Conservation (phyloP, 1,140 invertebrate species). For the Halyomorpha halys region DNA sequence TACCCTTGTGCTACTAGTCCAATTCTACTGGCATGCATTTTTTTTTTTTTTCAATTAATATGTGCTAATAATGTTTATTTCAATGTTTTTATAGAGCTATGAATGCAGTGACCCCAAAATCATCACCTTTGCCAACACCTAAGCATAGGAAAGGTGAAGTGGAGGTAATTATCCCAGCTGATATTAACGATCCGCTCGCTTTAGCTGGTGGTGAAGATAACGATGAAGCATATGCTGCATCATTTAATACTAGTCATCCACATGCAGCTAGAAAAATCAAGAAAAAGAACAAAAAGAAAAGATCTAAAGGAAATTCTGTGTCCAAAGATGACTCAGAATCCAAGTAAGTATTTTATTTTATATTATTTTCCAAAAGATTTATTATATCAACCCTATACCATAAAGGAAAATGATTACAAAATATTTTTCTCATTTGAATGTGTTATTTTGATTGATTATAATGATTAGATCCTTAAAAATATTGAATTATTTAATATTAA, state of each 20-base stretch:
- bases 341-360: constrained; percentile 3
- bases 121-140: constrained; percentile 78
- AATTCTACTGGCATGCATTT: no score
- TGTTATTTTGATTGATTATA: no score
- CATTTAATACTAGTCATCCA: constrained; percentile 38
- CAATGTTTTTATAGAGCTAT: constrained; percentile 42
- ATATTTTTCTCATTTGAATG: no score
- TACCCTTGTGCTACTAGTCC: no score
- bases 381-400: no score
- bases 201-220: constrained; percentile 64
- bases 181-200: constrained; percentile 84
- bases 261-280: constrained; percentile 52
- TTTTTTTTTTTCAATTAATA: not conserved
- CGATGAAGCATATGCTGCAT: constrained; percentile 56
- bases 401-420: no score
- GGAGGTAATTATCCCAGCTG: constrained; percentile 84
- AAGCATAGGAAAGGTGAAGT: constrained; percentile 68
- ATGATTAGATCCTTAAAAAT: no score
- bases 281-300: constrained; percentile 44
- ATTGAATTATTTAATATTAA: no score
- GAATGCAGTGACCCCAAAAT: constrained; percentile 78
- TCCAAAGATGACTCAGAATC: constrained; percentile 1
- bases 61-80: no score
- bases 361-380: no score
- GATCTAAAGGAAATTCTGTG: constrained; percentile 27